These are phyloP conservation scores for Bubo blakistoni DNA, from an alignment of 2,113 vertebrate species.

Conservation along the genomic window DNA sequence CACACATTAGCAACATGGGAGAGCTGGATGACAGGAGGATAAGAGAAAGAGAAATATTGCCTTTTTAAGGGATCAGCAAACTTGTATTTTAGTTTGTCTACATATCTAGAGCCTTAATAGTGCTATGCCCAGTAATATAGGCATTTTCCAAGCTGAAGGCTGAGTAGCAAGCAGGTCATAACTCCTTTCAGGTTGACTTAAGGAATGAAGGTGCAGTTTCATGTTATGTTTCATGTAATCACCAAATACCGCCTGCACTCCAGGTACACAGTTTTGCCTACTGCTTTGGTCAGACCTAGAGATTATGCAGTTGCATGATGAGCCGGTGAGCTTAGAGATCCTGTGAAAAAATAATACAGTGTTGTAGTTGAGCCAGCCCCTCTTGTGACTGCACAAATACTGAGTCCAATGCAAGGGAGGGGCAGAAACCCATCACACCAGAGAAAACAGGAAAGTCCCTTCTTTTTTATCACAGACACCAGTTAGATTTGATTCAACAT, in stretches of 20 bases:
- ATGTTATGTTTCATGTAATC: background rate
- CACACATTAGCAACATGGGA: fast-evolving
- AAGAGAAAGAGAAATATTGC: background rate
- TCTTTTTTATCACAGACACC: background rate
- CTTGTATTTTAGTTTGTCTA: background rate
- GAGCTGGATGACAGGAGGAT: background rate
- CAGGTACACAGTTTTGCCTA: background rate
- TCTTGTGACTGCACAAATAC: background rate
- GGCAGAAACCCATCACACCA: background rate
- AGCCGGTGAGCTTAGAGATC: background rate
- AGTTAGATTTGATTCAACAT: background rate
- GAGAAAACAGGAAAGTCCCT: background rate
- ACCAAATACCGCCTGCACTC: background rate
- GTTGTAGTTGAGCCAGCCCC: background rate
- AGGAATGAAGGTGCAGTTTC: background rate
- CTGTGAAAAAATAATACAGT: background rate
- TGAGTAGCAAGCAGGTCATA: background rate
- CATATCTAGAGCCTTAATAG: background rate
- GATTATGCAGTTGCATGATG: background rate
- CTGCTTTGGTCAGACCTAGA: background rate
- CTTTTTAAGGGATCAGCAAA: background rate
- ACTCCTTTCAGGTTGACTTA: background rate
- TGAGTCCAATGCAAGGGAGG: background rate
- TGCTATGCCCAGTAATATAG: background rate
- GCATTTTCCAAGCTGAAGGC: background rate